Evolutionary conservation across 2,888 invertebrate genomes (phyloP), one percentile per base, ranked within the genome.

Genomic region (Melitaea athalia): DNA sequence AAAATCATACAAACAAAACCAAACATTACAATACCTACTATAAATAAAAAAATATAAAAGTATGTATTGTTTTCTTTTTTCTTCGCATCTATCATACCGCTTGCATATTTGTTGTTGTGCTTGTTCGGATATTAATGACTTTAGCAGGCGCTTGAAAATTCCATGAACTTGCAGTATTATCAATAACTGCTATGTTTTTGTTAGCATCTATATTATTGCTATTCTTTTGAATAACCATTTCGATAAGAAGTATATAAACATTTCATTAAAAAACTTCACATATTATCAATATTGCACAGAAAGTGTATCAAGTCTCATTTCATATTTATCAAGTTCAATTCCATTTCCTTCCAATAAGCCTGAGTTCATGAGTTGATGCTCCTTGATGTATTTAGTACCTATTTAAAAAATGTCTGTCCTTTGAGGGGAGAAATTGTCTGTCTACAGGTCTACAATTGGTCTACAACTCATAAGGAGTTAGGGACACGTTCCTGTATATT

Each of bases 181-280:
- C 77, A 70, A 78, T 87, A 57, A 82, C 72, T 63, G 80, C 77
- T 63, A 82, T 74, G 78, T 81, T 88, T 76, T 86, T 86, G 71
- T 81, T 81, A 66, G 86, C 78, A 75, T 91, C 90, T 74, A 81
- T 84, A 75, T 80, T 85, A 80, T 78, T 87, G 86, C 85, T 88
- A 80, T 81, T 87, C 81, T 88, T 91, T 83, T 92, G 91, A 77
- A 92, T 87, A 77, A 92, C 92, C 92, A 92, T 92, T 83, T 87
- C 88, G 86, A 68, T 64, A 31, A 59, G 14, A 60, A 43, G 33
- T 33, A 50, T 64, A 55, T 15, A 33, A 63, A 68, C 17, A 45
- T 57, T 50, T 31, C 6, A 57, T 62, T 17, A 33, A 69, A 15
- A 50, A 47, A 17, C 31, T 59, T 65, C 24, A 33, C 49, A 63